Evolutionary conservation across 1,140 invertebrate species (phyloP), one percentile per base, ranked within the genome.

Genomic region (Mycetomoellerius zeteki): DNA sequence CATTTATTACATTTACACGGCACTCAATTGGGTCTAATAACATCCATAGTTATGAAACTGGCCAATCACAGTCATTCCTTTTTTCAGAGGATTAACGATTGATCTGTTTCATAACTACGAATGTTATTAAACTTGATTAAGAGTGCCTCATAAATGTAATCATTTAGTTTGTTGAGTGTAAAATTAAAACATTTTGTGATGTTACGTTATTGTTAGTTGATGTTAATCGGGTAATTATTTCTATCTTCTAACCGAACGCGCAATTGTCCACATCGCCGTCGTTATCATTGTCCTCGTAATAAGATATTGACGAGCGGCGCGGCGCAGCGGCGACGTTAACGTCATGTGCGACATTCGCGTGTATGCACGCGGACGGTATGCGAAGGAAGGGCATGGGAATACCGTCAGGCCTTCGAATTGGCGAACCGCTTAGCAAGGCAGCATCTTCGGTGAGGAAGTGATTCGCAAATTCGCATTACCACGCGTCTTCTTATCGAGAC

Each of bases 371-470:
- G 76, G 24, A 52, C 24, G 56, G 19, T 19, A 64, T 84, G 81
- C 76, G 86, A 93, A 92, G 88, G 75, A 93, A 92, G 89, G 92
- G 90, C 93, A 91, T 89, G 86, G 90, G 91, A 91, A 90, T 91
- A 91, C 91, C 91, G 93, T 88, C 94, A 94, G 93, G 94, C 93
- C 94, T 94, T 94, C 94, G 90, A 94, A 94, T 93, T 94, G 94
- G 94, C 94, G 93, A 94, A 94, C 94, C 91, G 60, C 47, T 37
- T 87, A 94, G 64, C 90, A 92, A 93, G 93, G 73, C 21, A 91
- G 58, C 87, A 94, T 91, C 76, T 56, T 62, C 3, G 50, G 3
- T 73, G 87, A 94, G 77, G 19, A 65, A 65, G 62, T 65, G 62
- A 65, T 65, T 65, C 62, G 62, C 62, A 65, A 65, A 65, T 33